These are phyloP conservation scores for Auanema sp. DNA, from an alignment of 2,888 invertebrate species.

Conservation along the genomic window DNA sequence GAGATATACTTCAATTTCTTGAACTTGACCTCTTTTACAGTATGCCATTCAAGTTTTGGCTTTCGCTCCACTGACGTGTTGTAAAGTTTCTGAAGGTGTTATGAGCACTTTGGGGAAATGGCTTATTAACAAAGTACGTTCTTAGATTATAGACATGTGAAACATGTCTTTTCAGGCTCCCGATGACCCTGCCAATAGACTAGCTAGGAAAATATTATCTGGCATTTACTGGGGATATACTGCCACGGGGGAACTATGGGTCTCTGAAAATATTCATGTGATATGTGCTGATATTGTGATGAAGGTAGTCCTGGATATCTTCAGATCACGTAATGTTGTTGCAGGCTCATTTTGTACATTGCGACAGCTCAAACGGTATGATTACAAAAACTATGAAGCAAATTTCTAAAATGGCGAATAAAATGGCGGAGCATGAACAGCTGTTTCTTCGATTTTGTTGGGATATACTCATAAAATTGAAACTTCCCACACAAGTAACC, in stretches of 20 bases:
- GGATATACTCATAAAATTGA: conserved; percentile 60
- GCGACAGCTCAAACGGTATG: conserved; percentile 53
- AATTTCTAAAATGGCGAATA: conserved; percentile 55
- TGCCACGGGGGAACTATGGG: conserved; percentile 44
- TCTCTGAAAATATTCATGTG: conserved; percentile 51
- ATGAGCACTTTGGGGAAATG: conserved; percentile 57
- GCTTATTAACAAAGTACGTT: conserved; percentile 46
- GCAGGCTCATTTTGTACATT: conserved; percentile 57
- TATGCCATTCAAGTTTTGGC: conserved; percentile 58
- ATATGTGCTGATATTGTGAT: conserved; percentile 55
- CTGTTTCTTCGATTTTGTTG: conserved; percentile 62
- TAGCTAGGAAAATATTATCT: conserved; percentile 49
- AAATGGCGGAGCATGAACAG: conserved; percentile 57
- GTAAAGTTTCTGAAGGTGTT: conserved; percentile 43
- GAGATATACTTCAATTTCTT: background rate
- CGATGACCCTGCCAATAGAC: conserved; percentile 50
- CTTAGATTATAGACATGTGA: background rate
- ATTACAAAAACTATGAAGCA: conserved; percentile 55
- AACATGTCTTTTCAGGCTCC: conserved; percentile 33
- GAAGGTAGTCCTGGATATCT: conserved; percentile 25
- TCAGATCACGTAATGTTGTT: background rate
- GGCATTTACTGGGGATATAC: conserved; percentile 51
- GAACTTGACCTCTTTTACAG: conserved; percentile 20
- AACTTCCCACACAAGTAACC: conserved; percentile 44
- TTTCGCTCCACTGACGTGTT: conserved; percentile 45